Evolutionary conservation across 2,113 vertebrate genomes (phyloP).

Genomic region (Castor canadensis): DNA sequence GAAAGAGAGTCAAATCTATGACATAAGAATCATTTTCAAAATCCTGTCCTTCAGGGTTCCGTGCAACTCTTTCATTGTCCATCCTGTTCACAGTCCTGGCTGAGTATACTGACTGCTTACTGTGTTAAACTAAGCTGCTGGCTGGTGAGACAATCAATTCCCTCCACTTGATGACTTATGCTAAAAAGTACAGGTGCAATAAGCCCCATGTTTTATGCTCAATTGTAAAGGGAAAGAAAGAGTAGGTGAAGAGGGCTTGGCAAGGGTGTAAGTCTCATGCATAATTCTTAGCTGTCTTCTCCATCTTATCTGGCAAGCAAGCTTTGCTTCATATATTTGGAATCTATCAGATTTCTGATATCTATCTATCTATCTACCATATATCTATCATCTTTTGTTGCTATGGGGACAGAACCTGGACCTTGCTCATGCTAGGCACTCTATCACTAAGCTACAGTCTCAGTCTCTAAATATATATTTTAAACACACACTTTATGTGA

Average conservation of each 20-base stretch:
- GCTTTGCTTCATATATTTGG: background rate
- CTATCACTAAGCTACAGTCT: background rate
- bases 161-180: rapidly evolving
- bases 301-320: too few species aligned
- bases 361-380: too few species aligned
- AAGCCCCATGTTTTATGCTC: background rate
- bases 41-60: background rate
- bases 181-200: rapidly evolving
- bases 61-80: background rate
- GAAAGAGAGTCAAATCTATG: background rate
- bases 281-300: too few species aligned
- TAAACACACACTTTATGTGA: background rate
- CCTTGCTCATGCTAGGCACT: background rate
- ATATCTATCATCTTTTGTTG: background rate
- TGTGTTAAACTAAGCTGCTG: too few species aligned
- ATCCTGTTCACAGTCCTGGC: background rate
- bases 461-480: background rate
- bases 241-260: too few species aligned
- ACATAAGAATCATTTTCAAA: background rate
- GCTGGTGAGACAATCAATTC: background rate
- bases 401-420: background rate
- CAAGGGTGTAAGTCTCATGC: rapidly evolving
- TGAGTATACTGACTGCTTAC: background rate
- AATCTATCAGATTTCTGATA: background rate
- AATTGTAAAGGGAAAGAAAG: background rate